A percentile compares a stretch with the other conserved stretches of the same genome.
Conservation (phyloP, 2,888 invertebrate genomes). For the Rotaria magnacalcarata region DNA sequence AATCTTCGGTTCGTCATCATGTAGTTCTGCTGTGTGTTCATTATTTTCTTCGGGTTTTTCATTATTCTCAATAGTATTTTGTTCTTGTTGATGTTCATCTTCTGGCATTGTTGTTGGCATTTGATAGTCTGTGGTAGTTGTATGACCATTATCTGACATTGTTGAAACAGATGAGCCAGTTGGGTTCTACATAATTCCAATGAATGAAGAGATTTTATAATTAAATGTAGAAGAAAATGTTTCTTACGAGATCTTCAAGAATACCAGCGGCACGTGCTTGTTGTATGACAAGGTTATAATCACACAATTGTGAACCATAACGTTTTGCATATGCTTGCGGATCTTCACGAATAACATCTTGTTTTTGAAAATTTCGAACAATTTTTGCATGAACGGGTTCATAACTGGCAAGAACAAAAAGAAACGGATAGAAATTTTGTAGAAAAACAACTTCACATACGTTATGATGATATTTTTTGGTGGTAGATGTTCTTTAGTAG, state of each 20-base stretch:
- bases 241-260: neutral
- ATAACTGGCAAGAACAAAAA: neutral
- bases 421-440: neutral
- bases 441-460: neutral
- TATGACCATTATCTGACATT: neutral
- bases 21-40: neutral
- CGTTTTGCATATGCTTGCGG: neutral
- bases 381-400: conserved; percentile 20
- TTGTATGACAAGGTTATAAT: neutral
- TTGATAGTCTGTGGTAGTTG: neutral
- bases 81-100: neutral
- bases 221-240: too few relatives aligned
- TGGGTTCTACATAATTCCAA: neutral
- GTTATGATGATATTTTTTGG: conserved; percentile 19
- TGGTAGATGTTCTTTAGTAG: neutral
- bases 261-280: neutral
- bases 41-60: neutral
- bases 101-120: neutral
- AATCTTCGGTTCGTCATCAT: neutral
- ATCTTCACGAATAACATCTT: neutral
- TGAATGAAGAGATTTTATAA: too few relatives aligned
- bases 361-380: conserved; percentile 14
- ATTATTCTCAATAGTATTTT: neutral
- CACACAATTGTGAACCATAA: neutral
- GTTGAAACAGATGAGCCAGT: neutral